phyloP scores from a whole-genome alignment of 2,888 invertebrate genomes.

The Drosophila birchii region DNA sequence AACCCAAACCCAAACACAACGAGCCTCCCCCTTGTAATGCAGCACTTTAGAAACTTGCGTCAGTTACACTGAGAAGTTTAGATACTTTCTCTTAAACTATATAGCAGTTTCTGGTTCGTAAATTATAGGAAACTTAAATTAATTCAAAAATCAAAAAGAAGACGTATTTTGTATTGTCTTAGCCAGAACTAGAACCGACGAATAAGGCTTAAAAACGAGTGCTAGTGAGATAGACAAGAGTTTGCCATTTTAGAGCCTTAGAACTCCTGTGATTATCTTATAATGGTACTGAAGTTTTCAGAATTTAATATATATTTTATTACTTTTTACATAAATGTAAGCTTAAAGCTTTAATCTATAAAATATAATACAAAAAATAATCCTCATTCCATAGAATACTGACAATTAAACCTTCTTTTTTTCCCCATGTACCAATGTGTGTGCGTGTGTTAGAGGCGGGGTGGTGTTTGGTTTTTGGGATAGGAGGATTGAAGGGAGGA shows the following conservation, averaged over 20 bases:
- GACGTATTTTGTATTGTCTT: too few species aligned
- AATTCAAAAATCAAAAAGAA: too few species aligned
- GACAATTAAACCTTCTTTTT: neutral
- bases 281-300: neutral
- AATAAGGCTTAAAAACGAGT: too few species aligned
- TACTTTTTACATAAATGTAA: neutral
- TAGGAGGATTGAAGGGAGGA: neutral
- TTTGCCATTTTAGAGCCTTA: too few species aligned
- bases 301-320: neutral
- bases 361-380: neutral
- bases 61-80: constrained; percentile 51
- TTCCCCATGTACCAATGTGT: constrained; percentile 6
- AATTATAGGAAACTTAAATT: neutral
- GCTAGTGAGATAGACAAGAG: too few species aligned
- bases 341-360: neutral
- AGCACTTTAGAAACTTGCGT: constrained; percentile 68
- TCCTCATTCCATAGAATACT: too few species aligned
- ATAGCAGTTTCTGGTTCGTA: too few species aligned
- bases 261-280: too few species aligned
- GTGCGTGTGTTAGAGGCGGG: constrained; percentile 11
- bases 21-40: constrained; percentile 35
- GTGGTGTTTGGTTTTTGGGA: constrained; percentile 1
- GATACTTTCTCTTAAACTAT: neutral
- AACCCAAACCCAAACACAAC: constrained; percentile 11
- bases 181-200: too few species aligned